Conservation (phyloP, 2,797 vertebrate species). For the Gambelia wislizenii region DNA sequence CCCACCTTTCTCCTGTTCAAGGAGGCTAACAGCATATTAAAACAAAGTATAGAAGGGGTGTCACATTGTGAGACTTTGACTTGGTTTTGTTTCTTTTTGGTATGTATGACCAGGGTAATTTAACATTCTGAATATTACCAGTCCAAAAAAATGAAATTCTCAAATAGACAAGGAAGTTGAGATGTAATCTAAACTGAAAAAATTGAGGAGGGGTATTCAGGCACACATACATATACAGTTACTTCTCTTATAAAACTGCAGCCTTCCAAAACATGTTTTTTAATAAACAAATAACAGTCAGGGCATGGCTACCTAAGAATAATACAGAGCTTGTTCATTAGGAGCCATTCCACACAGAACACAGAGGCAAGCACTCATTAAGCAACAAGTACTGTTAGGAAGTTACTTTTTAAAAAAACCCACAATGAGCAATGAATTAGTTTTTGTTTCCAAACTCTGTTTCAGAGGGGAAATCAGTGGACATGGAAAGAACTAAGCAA, state of each 20-base stretch:
- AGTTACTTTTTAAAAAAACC: no score
- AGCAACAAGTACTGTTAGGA: no score
- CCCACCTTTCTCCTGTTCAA: no score
- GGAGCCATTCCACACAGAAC: background rate
- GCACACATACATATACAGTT: background rate
- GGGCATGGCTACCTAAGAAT: background rate
- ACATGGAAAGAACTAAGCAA: no score
- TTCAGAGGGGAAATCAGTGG: background rate
- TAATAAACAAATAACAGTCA: background rate
- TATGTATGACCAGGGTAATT: background rate
- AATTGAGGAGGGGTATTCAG: background rate
- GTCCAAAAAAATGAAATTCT: background rate
- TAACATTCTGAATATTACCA: background rate
- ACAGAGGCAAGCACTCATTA: background rate
- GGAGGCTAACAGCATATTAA: no score
- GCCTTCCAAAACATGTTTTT: background rate
- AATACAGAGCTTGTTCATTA: background rate
- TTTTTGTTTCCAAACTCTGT: no score
- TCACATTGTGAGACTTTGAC: background rate
- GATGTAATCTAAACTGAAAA: no score
- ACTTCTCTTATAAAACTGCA: background rate
- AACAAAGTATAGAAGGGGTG: background rate
- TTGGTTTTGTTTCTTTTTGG: background rate
- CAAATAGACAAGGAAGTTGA: background rate
- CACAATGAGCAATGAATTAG: no score